Evolutionary conservation across 2,888 invertebrate genomes (phyloP).

Genomic region (Pediacus dermestoides): DNA sequence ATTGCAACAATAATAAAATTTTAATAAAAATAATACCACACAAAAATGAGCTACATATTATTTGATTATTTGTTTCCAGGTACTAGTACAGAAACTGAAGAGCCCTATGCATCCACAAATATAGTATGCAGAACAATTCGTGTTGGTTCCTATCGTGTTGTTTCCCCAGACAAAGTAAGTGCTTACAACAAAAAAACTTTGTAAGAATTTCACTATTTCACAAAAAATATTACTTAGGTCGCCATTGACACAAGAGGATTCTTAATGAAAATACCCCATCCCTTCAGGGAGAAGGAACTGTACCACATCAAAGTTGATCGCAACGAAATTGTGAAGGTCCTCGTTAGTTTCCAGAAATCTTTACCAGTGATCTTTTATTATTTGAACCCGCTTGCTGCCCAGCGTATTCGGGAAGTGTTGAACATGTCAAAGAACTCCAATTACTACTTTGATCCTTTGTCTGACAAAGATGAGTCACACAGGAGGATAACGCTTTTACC

Average conservation of each 20-base stretch:
- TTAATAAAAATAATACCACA: too few relatives aligned
- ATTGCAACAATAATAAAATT: too few relatives aligned
- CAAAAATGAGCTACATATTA: too few relatives aligned
- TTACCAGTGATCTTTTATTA: conserved; percentile 80
- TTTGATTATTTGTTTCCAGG: too few relatives aligned
- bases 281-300: conserved; percentile 54
- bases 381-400: conserved; percentile 65
- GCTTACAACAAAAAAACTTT: conserved; percentile 26
- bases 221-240: conserved; percentile 33
- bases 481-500: conserved; percentile 75
- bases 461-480: conserved; percentile 60
- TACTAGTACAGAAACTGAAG: too few relatives aligned
- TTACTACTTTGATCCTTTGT: conserved; percentile 58
- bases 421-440: conserved; percentile 61
- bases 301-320: conserved; percentile 66
- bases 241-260: conserved; percentile 37
- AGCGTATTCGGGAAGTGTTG: conserved; percentile 64
- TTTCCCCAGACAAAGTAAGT: conserved; percentile 68
- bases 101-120: conserved; percentile 12
- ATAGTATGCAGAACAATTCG: conserved; percentile 69
- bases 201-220: neutral
- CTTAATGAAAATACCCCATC: conserved; percentile 57
- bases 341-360: conserved; percentile 72
- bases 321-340: conserved; percentile 68
- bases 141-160: conserved; percentile 80